Percentiles rank a stretch among this genome's conserved stretches.
These are phyloP conservation scores for Poecile montanus DNA, from an alignment of 2,797 vertebrate genomes.

Conservation along the genomic window DNA sequence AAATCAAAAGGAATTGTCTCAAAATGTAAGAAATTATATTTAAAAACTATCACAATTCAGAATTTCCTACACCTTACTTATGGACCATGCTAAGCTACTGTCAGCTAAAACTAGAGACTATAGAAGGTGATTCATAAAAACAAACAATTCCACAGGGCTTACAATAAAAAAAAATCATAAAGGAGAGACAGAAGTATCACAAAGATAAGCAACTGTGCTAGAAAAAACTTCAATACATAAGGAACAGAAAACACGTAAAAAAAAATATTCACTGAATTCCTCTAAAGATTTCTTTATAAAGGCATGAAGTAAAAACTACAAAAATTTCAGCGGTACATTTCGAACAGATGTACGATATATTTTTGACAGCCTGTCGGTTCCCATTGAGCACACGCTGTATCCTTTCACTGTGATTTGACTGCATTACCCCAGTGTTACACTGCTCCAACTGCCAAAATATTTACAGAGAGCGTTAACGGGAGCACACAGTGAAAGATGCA, in stretches of 20 bases:
- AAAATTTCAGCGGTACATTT: conserved; percentile 19
- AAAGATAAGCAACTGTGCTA: neutral
- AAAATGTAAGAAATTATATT: neutral
- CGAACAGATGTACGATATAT: neutral
- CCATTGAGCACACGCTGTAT: neutral
- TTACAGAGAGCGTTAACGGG: neutral
- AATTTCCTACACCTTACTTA: neutral
- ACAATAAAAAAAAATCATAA: neutral
- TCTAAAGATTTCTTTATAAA: neutral
- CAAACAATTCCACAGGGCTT: neutral
- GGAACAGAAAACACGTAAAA: neutral
- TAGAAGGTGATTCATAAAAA: neutral
- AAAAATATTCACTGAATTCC: neutral
- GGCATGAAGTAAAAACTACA: neutral
- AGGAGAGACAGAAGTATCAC: neutral
- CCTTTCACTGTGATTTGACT: neutral
- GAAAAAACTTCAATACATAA: neutral
- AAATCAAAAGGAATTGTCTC: neutral
- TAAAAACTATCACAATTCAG: neutral
- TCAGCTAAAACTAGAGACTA: neutral
- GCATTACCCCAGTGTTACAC: neutral
- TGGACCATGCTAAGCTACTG: neutral
- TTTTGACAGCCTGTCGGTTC: conserved; percentile 43
- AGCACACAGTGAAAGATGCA: neutral
- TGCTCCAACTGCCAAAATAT: neutral